These are phyloP conservation scores for Hypotaenidia philippensis DNA, from an alignment of 2,797 vertebrate species.

Conservation along the genomic window DNA sequence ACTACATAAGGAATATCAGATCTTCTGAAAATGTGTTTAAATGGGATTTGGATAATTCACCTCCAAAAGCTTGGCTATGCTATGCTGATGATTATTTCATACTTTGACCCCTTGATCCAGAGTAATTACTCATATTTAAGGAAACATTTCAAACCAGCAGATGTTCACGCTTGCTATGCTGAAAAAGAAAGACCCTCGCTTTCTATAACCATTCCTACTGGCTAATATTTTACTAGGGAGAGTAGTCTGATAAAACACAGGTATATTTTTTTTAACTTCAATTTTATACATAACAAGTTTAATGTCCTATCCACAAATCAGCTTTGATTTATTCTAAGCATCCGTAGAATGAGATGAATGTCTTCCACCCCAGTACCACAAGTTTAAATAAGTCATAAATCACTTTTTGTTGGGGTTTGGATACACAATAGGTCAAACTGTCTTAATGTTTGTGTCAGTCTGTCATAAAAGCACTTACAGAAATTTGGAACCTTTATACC, in stretches of 20 bases:
- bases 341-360: conserved; percentile 32
- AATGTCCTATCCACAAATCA: conserved; percentile 18
- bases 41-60: conserved; percentile 8
- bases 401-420: conserved; percentile 23
- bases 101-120: neutral
- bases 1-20: neutral
- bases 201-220: neutral
- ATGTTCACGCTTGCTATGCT: neutral
- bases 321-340: conserved; percentile 46
- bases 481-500: conserved; percentile 27
- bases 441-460: conserved; percentile 58
- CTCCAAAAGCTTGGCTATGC: neutral
- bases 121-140: neutral
- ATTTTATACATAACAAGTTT: conserved; percentile 27
- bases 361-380: conserved; percentile 31
- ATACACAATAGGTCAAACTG: conserved; percentile 34
- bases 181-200: neutral
- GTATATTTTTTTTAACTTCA: neutral
- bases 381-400: conserved; percentile 58
- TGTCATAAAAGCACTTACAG: conserved; percentile 44
- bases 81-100: conserved; percentile 29
- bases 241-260: conserved; percentile 20
- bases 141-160: conserved; percentile 36
- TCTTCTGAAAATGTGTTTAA: conserved; percentile 8
- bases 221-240: neutral